phyloP scores from a whole-genome alignment of 2,113 vertebrate species.

The Cyphomyrus discorhynchus region DNA sequence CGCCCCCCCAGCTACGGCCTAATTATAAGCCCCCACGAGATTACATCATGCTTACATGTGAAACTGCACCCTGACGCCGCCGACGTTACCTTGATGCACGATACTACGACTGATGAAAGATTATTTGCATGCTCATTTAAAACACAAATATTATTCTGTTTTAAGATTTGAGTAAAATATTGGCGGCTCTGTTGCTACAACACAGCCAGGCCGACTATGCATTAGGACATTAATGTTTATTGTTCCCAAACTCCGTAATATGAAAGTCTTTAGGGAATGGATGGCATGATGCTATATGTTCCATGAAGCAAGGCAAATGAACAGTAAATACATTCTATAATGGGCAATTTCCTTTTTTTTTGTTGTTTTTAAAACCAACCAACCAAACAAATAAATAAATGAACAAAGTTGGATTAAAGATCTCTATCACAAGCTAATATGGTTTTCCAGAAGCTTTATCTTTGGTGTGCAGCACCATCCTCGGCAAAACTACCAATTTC shows the following conservation, averaged over 20 bases:
- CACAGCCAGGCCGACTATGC: background rate
- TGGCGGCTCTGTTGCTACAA: background rate
- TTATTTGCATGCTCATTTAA: background rate
- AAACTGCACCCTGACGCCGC: background rate
- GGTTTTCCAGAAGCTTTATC: slow-evolving; percentile 8
- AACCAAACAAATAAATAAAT: background rate
- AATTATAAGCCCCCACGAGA: background rate
- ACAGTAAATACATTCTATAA: background rate
- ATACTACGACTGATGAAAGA: background rate
- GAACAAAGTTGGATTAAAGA: slow-evolving; percentile 9
- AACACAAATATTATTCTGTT: background rate
- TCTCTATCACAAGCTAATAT: background rate
- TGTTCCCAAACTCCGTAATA: background rate
- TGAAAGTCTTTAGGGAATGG: background rate
- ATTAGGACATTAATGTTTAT: background rate
- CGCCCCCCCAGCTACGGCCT: background rate
- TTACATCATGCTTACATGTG: background rate
- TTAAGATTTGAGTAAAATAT: background rate
- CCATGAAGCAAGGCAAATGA: background rate
- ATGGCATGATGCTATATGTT: background rate
- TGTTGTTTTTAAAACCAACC: background rate
- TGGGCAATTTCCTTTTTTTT: background rate
- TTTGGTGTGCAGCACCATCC: slow-evolving; percentile 4
- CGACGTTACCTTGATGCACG: background rate
- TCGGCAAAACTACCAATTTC: background rate